Evolutionary conservation across 2,113 vertebrate genomes (phyloP).

Genomic region (Bothrops jararaca): DNA sequence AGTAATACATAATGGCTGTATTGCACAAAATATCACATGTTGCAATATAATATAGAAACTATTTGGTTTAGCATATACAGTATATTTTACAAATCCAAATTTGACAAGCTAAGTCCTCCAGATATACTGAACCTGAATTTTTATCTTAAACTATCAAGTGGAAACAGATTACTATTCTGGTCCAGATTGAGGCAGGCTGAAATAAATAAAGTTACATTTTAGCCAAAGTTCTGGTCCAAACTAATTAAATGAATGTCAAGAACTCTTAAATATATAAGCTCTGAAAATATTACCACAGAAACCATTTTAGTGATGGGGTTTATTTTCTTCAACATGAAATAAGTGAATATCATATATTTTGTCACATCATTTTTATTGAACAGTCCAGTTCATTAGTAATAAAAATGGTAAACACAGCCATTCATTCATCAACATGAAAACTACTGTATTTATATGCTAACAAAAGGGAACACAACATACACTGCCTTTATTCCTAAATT

Average conservation of each 20-base stretch:
- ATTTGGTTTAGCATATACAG: neutral
- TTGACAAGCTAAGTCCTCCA: neutral
- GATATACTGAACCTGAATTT: neutral
- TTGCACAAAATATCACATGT: neutral
- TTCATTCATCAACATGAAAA: conserved; percentile 71
- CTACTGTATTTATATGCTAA: conserved; percentile 52
- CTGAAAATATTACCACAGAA: conserved; percentile 44
- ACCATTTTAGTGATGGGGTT: conserved; percentile 44
- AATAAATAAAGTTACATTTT: neutral
- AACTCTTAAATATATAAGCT: conserved; percentile 36
- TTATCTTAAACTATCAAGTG: neutral
- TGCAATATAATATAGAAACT: neutral
- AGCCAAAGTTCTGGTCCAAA: neutral
- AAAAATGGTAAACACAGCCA: conserved; percentile 63
- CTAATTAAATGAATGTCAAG: conserved; percentile 21
- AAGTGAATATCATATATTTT: conserved; percentile 66
- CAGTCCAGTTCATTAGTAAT: conserved; percentile 63
- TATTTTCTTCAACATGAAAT: conserved; percentile 61
- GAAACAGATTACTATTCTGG: neutral
- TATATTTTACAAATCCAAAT: neutral
- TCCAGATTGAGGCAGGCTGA: neutral
- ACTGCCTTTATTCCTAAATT: conserved; percentile 57
- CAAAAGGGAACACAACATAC: conserved; percentile 59
- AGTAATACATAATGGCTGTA: neutral
- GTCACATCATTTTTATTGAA: conserved; percentile 70